phyloP scores from a whole-genome alignment of 92 coral and sea anemone species.

The Metridium senile region DNA sequence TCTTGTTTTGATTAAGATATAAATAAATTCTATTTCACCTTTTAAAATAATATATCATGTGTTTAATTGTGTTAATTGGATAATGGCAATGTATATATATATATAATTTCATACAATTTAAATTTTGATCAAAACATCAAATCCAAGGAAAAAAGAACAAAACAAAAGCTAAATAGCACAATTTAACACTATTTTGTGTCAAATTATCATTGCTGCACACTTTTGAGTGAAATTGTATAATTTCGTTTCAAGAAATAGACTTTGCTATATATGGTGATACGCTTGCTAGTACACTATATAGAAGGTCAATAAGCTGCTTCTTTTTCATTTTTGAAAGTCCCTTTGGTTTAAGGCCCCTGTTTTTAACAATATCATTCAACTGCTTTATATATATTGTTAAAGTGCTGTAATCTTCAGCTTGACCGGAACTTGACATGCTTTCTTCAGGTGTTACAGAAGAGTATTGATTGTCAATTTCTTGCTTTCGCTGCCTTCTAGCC shows the following conservation, averaged over 20 bases:
- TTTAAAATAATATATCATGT: no score
- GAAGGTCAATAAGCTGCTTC: conserved; percentile 12
- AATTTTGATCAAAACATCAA: no score
- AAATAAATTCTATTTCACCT: no score
- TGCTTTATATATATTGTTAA: background rate
- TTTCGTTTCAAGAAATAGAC: conserved; percentile 5
- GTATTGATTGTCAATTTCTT: conserved; percentile 14
- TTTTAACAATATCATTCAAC: conserved; percentile 12
- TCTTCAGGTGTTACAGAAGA: background rate
- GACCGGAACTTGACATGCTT: background rate
- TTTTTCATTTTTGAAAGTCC: conserved; percentile 32
- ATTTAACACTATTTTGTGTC: background rate
- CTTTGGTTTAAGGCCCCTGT: conserved; percentile 12
- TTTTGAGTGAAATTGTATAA: background rate
- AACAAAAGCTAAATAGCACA: conserved; percentile 3
- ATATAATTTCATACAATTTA: no score
- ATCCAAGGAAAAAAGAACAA: no score
- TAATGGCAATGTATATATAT: no score
- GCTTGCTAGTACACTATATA: background rate
- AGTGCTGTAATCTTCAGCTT: background rate
- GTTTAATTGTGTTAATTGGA: no score
- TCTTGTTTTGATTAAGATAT: no score
- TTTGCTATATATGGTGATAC: conserved; percentile 7
- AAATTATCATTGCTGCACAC: background rate
- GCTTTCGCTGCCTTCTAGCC: conserved; percentile 2